Base-by-base conservation (phyloP, 2,888 invertebrate genomes). In the Eupithecia abbreviata region DNA sequence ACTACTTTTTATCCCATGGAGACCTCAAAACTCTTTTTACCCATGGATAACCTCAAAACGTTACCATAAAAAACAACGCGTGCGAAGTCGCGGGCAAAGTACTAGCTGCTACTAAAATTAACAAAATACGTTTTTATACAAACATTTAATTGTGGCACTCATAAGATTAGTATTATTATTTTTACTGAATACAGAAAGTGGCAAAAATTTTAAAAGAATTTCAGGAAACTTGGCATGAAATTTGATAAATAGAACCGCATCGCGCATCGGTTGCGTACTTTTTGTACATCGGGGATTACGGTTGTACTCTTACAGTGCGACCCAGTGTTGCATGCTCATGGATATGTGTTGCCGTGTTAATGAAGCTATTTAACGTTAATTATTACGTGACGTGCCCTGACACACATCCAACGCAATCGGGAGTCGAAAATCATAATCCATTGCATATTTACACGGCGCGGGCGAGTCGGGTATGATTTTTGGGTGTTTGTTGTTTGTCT, bases 351-450 rank as follows among this genome's bases (percentile, higher is more conserved):
- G 43, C 45, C 66, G 42, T 68, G 69, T 71, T 42, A 71, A 71
- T 71, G 55, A 58, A 55, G 58, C 71, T 58, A 62, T 45, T 69
- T 69, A 69, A 47, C 69, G 45, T 47, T 69, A 30, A 69, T 69
- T 47, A 69, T 18, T 47, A 69, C 69, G 10, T 30, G 69, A 47
- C 47, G 69, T 69, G 45, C 47, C 45, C 10, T 71, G 71, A 55
- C 55, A 71, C 55, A 55, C 49, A 71, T 71, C n/a, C 18, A 49
- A 13, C 69, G 42, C 9, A 45, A 45, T 43, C 68, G 45, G 45
- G 47, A 69, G 2, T 18, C 18, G 49, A 69, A 45, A 47, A n/a
- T 30, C 13, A 30, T 68, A 69, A 7, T 15, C 66, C 42, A 66
- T 66, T 42, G 66, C 41, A 13, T 66, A 15, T 58, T 58, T 9